phyloP scores from a whole-genome alignment of 1,140 invertebrate species.

The Bilobella aurantiaca region DNA sequence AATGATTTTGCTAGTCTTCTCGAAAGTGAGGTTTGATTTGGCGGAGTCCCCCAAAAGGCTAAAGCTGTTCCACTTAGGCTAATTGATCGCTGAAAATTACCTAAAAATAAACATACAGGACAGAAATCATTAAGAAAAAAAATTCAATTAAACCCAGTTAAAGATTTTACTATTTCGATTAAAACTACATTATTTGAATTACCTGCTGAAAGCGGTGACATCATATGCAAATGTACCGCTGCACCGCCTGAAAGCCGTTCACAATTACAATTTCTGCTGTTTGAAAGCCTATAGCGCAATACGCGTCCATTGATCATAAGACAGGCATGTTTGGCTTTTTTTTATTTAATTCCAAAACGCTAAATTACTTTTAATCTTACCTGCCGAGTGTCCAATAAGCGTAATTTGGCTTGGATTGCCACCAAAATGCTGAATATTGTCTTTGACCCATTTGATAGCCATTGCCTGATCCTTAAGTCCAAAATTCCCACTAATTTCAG shows the following conservation, averaged over 20 bases:
- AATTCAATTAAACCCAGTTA: too few relatives aligned
- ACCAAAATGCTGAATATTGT: constrained; percentile 25
- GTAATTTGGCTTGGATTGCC: constrained; percentile 20
- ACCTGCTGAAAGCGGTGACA: constrained; percentile 4
- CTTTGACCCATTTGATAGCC: constrained; percentile 16
- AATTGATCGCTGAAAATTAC: constrained; percentile 1
- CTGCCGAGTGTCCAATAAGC: constrained; percentile 2
- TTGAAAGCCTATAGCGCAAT: not conserved
- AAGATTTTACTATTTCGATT: too few relatives aligned
- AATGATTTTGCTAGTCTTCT: not conserved
- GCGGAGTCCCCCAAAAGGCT: not conserved
- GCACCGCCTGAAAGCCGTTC: not conserved
- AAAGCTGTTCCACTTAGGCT: not conserved
- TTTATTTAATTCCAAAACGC: too few relatives aligned
- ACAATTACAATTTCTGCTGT: not conserved
- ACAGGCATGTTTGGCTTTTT: too few relatives aligned
- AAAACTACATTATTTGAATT: too few relatives aligned
- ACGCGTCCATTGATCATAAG: not conserved
- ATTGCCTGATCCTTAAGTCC: constrained; percentile 25
- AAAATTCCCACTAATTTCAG: constrained; percentile 20
- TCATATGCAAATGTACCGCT: constrained; percentile 5
- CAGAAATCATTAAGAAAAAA: too few relatives aligned
- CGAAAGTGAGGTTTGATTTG: not conserved
- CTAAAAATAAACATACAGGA: not conserved
- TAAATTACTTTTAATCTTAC: too few relatives aligned